phyloP scores from a whole-genome alignment of 1,140 invertebrate species.

The Drosophila oshimai region DNA sequence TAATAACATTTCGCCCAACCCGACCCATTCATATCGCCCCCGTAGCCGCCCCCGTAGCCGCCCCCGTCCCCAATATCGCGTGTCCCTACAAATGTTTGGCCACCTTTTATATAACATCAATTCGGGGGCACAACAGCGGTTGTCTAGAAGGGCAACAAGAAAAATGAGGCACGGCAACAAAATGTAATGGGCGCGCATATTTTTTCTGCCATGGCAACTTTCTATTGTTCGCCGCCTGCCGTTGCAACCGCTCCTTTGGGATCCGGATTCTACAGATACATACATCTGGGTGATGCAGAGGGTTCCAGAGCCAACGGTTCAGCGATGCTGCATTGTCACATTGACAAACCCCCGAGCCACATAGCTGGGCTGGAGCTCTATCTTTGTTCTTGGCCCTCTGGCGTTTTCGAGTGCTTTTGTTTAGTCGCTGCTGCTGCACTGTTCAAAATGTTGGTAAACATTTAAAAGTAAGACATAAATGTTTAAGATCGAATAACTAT shows the following conservation, averaged over 20 bases:
- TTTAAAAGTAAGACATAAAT: too few relatives aligned
- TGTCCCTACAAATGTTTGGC: constrained; percentile 64
- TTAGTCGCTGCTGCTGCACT: constrained; percentile 31
- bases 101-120: constrained; percentile 69
- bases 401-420: constrained; percentile 64
- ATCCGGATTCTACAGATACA: constrained; percentile 20
- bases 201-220: constrained; percentile 56
- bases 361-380: constrained; percentile 27
- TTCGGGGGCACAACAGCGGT: constrained; percentile 48
- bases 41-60: constrained; percentile 4
- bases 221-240: constrained; percentile 48
- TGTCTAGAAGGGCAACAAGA: constrained; percentile 45
- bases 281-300: constrained; percentile 18
- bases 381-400: constrained; percentile 46
- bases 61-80: constrained; percentile 16
- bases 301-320: constrained; percentile 15
- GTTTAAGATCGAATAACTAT: too few relatives aligned
- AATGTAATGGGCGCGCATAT: constrained; percentile 56
- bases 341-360: constrained; percentile 53
- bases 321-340: constrained; percentile 61
- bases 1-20: constrained; percentile 63
- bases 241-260: constrained; percentile 26
- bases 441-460: not conserved
- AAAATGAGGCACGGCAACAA: constrained; percentile 49
- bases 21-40: not conserved